These are phyloP conservation scores for Drosophila pullipes DNA, from an alignment of 2,888 invertebrate species.

Conservation along the genomic window DNA sequence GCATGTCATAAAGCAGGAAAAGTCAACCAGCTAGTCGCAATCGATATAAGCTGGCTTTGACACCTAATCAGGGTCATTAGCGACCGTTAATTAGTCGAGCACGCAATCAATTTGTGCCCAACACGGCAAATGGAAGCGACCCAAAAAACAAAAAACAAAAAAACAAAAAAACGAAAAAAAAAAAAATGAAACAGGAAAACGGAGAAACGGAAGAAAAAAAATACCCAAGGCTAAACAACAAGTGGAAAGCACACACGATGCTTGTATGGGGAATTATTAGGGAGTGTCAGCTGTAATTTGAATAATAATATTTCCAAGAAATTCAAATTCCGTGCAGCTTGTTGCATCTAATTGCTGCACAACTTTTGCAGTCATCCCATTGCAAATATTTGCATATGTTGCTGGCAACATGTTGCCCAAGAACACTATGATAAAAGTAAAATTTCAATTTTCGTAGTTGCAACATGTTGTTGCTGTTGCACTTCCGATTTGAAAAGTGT, in stretches of 20 bases:
- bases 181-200: not conserved
- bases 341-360: too few species aligned
- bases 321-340: not conserved
- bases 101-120: conserved; percentile 59
- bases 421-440: too few species aligned
- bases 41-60: conserved; percentile 77
- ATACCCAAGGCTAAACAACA: conserved; percentile 26
- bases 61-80: conserved; percentile 65
- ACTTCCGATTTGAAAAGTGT: conserved; percentile 4
- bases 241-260: not conserved
- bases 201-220: not conserved
- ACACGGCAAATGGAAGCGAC: conserved; percentile 8
- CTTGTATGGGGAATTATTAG: not conserved
- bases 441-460: not conserved
- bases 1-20: conserved; percentile 4
- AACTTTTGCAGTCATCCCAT: not conserved
- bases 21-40: conserved; percentile 24
- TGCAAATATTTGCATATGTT: not conserved
- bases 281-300: not conserved
- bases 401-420: conserved; percentile 13
- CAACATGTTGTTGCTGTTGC: conserved; percentile 6
- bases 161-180: not conserved
- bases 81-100: conserved; percentile 53
- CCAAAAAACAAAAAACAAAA: conserved; percentile 11
- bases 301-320: not conserved